Base-by-base conservation (phyloP, 2,113 vertebrate species). In the Stictonetta naevosa region DNA sequence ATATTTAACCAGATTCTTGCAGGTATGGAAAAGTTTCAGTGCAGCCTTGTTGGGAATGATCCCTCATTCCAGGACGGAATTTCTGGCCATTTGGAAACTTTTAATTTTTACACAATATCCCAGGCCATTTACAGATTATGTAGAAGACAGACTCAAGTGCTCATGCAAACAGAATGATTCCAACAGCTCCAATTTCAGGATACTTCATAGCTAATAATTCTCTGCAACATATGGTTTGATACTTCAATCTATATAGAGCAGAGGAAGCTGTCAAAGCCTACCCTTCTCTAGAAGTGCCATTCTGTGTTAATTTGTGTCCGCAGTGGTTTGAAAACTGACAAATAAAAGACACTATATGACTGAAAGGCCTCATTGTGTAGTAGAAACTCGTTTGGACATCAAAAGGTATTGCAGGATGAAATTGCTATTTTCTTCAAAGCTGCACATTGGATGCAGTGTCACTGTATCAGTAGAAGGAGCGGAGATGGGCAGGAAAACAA, bases 101-200 rank as follows among this genome's bases (percentile, higher is more conserved):
- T 33, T 19, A 13, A 3, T 72, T 89, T 91, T 60, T 36, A 69
- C 6, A 8, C 20, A 12, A 8, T 79, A 66, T 85, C 38, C 48
- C 34, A 52, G 58, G 31, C 44, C 38, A 26, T 82, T 79, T 72
- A 29, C 16, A 88, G 53, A 62, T 92, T 74, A 77, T 58, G 31
- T 36, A 83, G 67, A 40, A 92, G 91, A 69, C 21, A 62, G 58
- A 18, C 53, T 60, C 48, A 90, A 90, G 19, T 83, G 71, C 89
- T 90, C 92, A 36, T 75, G 72, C 48, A 83, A 95, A 73, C 58
- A 80, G 60, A 89, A 73, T 42, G 83, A 28, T 72, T 90, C 63
- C 71, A 85, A 26, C 38, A 83, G 62, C 71, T 90, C 44, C 40
- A 53, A 34, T 92, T 90, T 94, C 85, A 73, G 71, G 64, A 53